Percentiles rank a stretch among this genome's conserved stretches.
These are phyloP conservation scores for Calameuta pallipes DNA, from an alignment of 2,888 invertebrate species.

Conservation along the genomic window DNA sequence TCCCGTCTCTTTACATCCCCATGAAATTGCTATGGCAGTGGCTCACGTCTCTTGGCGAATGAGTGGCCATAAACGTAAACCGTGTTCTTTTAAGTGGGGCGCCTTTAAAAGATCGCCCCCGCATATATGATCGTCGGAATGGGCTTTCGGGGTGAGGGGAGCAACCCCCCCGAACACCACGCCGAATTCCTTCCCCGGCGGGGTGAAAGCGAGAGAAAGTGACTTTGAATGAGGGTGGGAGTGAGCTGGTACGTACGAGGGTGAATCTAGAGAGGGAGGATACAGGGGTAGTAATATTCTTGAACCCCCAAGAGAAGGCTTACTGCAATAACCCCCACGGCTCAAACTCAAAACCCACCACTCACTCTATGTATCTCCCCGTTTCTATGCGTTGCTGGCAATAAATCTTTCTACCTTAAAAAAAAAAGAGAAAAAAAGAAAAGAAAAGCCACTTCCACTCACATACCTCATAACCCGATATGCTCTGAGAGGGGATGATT, in stretches of 20 bases:
- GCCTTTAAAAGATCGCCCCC: constrained; percentile 63
- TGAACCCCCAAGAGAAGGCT: constrained; percentile 66
- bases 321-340: constrained; percentile 65
- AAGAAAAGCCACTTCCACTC: not conserved
- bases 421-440: constrained; percentile 32
- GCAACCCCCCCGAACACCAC: not conserved
- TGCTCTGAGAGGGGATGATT: not conserved
- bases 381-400: constrained; percentile 46
- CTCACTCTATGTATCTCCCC: constrained; percentile 28
- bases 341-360: constrained; percentile 58
- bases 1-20: not conserved
- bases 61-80: constrained; percentile 66
- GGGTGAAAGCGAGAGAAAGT: constrained; percentile 33
- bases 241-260: constrained; percentile 19
- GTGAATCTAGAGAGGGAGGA: constrained; percentile 39
- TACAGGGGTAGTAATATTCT: constrained; percentile 61
- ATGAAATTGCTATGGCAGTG: constrained; percentile 1
- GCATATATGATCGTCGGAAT: constrained; percentile 56
- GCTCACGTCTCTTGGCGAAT: constrained; percentile 41
- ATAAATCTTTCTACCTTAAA: constrained; percentile 58
- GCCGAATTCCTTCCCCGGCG: constrained; percentile 18
- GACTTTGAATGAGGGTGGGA: constrained; percentile 33
- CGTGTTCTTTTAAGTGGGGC: constrained; percentile 66
- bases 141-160: constrained; percentile 21
- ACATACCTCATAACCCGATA: not conserved